Base-by-base conservation (phyloP, 2,888 invertebrate genomes). In the Dolomedes plantarius region DNA sequence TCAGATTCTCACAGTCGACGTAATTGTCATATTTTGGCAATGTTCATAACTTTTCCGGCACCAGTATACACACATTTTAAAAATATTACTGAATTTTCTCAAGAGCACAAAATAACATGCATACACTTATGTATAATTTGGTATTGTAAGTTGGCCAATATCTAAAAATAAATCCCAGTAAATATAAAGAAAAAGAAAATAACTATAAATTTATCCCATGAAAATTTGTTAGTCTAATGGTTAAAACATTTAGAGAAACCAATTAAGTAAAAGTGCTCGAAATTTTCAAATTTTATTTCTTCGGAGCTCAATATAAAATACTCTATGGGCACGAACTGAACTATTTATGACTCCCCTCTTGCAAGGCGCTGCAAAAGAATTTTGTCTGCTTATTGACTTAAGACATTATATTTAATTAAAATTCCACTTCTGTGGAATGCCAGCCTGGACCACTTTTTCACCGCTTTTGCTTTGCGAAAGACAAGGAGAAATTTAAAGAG, bases 361-460 rank as follows among this genome's bases (percentile, higher is more conserved):
- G 9, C 19, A 56, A 56, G 23, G 56, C 56, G 56, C 19, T 23
- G 56, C 56, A 23, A 56, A 56, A 56, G 56, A 56, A 56, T 56
- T 56, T 56, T 56, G 56, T 56, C 56, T 23, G 56, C 56, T 56
- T 56, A 56, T 56, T 56, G 56, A 56, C 56, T 56, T 56, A 56
- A 56, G 56, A 56, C 56, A 23, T 56, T 56, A 56, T 56, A 56
- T 56, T 56, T 56, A 56, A 56, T 56, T 56, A 56, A 56, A 56
- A 56, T 56, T 56, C 56, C 56, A 23, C 23, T 56, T 56, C 56
- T 56, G 23, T 11, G 56, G 56, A 56, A 56, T 56, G 19, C 56
- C 56, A 56, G 23, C 23, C 11, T 23, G 56, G 3, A 56, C 56
- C 56, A 56, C 56, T 56, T 56, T 56, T 56, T 56, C 56, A 6